A percentile compares a stretch with the other conserved stretches of the same genome.
Conservation (phyloP, 2,888 invertebrate species). For the Agrotis exclamationis region DNA sequence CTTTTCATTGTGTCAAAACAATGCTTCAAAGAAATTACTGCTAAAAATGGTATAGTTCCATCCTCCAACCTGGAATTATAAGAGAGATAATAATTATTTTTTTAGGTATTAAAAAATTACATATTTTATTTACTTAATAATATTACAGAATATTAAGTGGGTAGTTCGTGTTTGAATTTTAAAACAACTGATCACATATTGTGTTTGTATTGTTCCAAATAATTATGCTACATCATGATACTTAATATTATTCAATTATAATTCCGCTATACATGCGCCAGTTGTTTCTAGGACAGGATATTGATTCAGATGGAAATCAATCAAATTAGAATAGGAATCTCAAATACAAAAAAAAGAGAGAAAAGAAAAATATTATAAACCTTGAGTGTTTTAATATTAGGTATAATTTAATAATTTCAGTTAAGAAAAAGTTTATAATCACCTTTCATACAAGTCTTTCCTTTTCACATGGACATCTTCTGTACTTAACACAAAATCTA, state of each 20-base stretch:
- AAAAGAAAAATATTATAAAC: too few relatives aligned
- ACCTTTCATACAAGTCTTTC: conserved; percentile 94
- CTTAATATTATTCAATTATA: neutral
- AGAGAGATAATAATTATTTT: conserved; percentile 48
- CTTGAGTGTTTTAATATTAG: neutral
- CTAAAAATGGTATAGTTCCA: conserved; percentile 97
- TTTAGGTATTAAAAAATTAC: neutral
- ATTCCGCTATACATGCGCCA: too few relatives aligned
- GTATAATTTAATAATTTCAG: too few relatives aligned
- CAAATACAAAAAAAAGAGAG: too few relatives aligned
- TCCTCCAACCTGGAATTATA: conserved; percentile 96
- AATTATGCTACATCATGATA: conserved; percentile 42
- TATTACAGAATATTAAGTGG: neutral
- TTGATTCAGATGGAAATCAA: conserved; percentile 1
- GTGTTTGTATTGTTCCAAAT: conserved; percentile 15
- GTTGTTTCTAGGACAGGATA: neutral
- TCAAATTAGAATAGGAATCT: neutral
- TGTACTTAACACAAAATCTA: conserved; percentile 95
- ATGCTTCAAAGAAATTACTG: conserved; percentile 95
- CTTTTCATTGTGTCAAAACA: conserved; percentile 95
- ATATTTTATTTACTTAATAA: neutral
- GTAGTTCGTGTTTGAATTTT: neutral
- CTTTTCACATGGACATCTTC: conserved; percentile 94
- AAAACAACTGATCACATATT: conserved; percentile 40
- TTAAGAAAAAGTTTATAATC: conserved; percentile 43